These are phyloP conservation scores for Melanotaenia duboulayi DNA, from an alignment of 2,113 vertebrate species.

Conservation along the genomic window DNA sequence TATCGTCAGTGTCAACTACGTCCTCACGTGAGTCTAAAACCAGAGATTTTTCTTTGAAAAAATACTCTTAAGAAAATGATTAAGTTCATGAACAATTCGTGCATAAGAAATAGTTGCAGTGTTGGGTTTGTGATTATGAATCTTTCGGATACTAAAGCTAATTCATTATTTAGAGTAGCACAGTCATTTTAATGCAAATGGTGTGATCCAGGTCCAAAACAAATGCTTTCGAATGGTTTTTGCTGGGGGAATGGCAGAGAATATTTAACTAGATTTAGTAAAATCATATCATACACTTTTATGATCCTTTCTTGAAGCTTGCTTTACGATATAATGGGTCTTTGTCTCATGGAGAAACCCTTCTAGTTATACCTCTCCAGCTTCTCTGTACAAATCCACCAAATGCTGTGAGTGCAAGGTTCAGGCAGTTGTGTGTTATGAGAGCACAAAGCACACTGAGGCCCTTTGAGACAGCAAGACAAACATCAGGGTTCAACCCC, in stretches of 20 bases:
- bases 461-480: conserved; percentile 77
- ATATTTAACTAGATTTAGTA: conserved; percentile 59
- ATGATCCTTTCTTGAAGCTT: conserved; percentile 51
- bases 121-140: not conserved
- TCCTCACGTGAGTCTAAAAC: conserved; percentile 93
- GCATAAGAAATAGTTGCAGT: conserved; percentile 13
- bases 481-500: conserved; percentile 77
- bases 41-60: not conserved
- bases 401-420: conserved; percentile 49
- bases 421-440: conserved; percentile 73
- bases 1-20: conserved; percentile 99
- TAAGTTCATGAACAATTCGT: not conserved
- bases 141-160: not conserved
- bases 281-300: conserved; percentile 50
- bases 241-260: conserved; percentile 28
- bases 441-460: conserved; percentile 74
- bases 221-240: conserved; percentile 51
- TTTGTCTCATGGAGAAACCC: conserved; percentile 62
- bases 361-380: conserved; percentile 46
- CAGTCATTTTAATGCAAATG: conserved; percentile 4
- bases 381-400: conserved; percentile 57
- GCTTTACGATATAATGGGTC: conserved; percentile 25
- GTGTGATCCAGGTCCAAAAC: conserved; percentile 12
- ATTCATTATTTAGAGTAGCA: conserved; percentile 1
- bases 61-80: not conserved